Conservation (phyloP, 2,113 vertebrate genomes). For the Mugil cephalus region DNA sequence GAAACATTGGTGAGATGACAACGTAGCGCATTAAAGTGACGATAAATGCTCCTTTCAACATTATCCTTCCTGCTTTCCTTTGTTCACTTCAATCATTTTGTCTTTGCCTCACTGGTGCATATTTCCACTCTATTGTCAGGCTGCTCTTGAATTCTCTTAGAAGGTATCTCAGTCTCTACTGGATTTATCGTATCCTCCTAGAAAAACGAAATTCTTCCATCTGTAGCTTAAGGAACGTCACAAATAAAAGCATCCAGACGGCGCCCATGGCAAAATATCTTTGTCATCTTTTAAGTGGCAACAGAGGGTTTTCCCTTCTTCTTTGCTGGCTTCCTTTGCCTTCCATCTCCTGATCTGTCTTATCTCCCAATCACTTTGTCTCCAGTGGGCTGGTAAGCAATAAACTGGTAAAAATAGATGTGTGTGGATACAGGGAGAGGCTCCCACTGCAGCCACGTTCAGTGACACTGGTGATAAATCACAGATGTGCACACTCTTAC, state of each 20-base stretch:
- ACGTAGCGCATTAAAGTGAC: conserved; percentile 26
- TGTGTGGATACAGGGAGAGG: conserved; percentile 49
- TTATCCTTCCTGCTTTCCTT: neutral
- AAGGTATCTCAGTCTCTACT: neutral
- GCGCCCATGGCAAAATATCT: conserved; percentile 11
- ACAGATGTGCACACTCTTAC: conserved; percentile 59
- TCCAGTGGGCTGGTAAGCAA: conserved; percentile 66
- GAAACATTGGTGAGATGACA: conserved; percentile 25
- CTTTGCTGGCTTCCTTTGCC: conserved; percentile 22
- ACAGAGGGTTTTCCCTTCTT: conserved; percentile 31
- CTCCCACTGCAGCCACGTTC: conserved; percentile 67
- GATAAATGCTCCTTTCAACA: conserved; percentile 1
- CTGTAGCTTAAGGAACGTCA: neutral
- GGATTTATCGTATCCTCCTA: conserved; percentile 13
- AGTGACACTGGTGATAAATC: conserved; percentile 81
- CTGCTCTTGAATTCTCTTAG: neutral
- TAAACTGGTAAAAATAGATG: conserved; percentile 79
- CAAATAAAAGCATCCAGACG: conserved; percentile 13
- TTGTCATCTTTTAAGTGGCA: conserved; percentile 14
- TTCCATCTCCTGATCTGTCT: conserved; percentile 45
- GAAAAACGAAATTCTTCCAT: conserved; percentile 11
- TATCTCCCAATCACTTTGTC: conserved; percentile 64
- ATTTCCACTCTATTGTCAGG: conserved; percentile 7
- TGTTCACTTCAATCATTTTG: neutral
- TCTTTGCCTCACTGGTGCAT: neutral